Evolutionary conservation across 2,888 invertebrate genomes (phyloP), one percentile per base, ranked within the genome.

Genomic region (Pegoplata infirma): DNA sequence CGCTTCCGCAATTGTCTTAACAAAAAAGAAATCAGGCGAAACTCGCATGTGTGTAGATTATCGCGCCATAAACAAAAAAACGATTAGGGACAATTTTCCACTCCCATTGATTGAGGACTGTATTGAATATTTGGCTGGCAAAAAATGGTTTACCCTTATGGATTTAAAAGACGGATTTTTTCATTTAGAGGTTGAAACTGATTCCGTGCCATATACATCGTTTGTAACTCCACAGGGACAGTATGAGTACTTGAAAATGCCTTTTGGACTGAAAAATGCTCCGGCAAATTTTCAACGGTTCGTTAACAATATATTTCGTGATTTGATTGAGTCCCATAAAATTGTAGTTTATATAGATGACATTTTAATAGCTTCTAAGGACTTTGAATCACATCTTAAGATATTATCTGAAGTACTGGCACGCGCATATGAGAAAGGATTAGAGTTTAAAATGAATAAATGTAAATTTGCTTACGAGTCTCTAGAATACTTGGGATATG

Each of bases 401-500:
- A 59, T 23, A n/a, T 23, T 25, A 44, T 16, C 44, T 3, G 40
- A 36, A 21, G 40, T 58, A 25, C 25, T 25, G 6, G 6, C 25
- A 25, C 3, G 25, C 4, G 47, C 61, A 7, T 61, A 46, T 21
- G 49, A 61, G 28, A 61, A 7, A 14, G 47, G 61, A 5, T 61
- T 61, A 46, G 25, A 63, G 14, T 47, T 63, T 46, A 63, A 28
- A n/a, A 25, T 56, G n/a, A 47, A 36, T 47, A 58, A 56, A 10
- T 58, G 56, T 19, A 58, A 49, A 32, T 55, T 64, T 49, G 47
- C 21, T 25, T 72, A 63, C 36, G 25, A 58, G 19, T 17, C 19
- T 36, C 47, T 69, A 59, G 51, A 69, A 21, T 73, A 72, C n/a
- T 55, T 63, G n/a, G 63, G 72, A 55, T 61, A 72, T 17, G 53